Evolutionary conservation across 2,113 vertebrate species (phyloP).

Genomic region (Lepus europaeus): DNA sequence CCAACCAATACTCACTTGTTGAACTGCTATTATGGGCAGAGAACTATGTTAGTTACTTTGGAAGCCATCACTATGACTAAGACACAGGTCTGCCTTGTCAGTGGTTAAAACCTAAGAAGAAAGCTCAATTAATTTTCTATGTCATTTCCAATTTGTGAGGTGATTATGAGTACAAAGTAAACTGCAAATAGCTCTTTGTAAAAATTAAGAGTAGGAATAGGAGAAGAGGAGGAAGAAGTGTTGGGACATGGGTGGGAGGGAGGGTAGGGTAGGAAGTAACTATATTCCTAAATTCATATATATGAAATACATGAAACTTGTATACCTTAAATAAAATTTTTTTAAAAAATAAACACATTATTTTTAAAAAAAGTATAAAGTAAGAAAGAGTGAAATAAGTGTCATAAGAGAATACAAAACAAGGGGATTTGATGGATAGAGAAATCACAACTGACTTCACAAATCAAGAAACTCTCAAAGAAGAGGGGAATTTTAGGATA

Average conservation of each 20-base stretch:
- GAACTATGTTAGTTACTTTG: not conserved
- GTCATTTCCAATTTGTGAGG: no score
- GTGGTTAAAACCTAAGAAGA: not conserved
- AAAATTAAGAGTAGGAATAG: no score
- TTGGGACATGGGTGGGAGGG: no score
- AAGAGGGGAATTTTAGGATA: not conserved
- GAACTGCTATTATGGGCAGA: not conserved
- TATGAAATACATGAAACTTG: no score
- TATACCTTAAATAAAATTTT: no score
- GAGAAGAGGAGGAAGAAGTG: no score
- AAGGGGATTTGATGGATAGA: not conserved
- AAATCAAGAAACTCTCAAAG: not conserved
- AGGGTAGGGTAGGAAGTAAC: no score
- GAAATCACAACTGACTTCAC: not conserved
- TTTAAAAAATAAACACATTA: no score
- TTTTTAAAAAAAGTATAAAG: not conserved
- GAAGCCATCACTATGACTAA: not conserved
- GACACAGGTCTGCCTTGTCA: not conserved
- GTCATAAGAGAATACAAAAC: not conserved
- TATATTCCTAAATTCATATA: no score
- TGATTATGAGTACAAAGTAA: no score
- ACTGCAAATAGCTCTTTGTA: no score
- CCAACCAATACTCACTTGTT: not conserved
- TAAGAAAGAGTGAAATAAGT: not conserved
- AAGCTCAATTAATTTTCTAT: not conserved